Evolutionary conservation across 2,113 vertebrate species (phyloP).

Genomic region (Cyanocitta stelleri): DNA sequence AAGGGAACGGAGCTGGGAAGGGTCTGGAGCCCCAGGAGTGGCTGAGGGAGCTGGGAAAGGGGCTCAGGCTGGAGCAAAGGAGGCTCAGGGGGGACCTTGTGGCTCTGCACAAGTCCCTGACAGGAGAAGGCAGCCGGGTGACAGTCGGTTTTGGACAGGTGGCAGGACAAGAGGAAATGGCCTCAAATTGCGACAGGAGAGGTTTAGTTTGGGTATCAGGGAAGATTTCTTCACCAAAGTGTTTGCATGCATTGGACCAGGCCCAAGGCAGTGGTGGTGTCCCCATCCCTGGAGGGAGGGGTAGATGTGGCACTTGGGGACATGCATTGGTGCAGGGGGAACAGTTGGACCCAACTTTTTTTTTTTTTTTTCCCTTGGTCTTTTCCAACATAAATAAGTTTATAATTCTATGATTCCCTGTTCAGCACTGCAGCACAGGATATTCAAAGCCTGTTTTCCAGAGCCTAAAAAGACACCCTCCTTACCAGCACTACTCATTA

Average conservation of each 20-base stretch:
- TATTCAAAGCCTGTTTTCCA: not conserved
- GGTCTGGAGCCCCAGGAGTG: rapidly evolving
- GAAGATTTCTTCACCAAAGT: not conserved
- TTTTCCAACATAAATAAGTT: not conserved
- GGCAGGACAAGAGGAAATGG: not conserved
- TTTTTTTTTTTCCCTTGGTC: no score
- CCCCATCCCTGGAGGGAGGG: not conserved
- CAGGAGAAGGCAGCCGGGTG: not conserved
- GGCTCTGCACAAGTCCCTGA: not conserved
- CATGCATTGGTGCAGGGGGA: rapidly evolving
- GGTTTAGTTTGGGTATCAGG: not conserved
- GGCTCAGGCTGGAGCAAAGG: not conserved
- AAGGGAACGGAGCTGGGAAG: rapidly evolving
- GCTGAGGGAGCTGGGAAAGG: not conserved
- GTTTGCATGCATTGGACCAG: not conserved
- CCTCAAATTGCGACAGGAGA: rapidly evolving
- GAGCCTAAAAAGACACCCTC: not conserved
- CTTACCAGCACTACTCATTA: not conserved
- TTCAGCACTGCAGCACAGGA: not conserved
- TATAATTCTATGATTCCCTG: not conserved
- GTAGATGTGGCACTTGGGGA: not conserved
- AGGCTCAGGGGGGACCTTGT: not conserved
- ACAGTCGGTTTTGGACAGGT: not conserved
- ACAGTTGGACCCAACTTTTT: rapidly evolving
- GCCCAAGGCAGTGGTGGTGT: not conserved